A percentile compares a stretch with the other conserved stretches of the same genome.
These are phyloP conservation scores for Bombyx huttoni DNA, from an alignment of 2,888 invertebrate species.

Conservation along the genomic window DNA sequence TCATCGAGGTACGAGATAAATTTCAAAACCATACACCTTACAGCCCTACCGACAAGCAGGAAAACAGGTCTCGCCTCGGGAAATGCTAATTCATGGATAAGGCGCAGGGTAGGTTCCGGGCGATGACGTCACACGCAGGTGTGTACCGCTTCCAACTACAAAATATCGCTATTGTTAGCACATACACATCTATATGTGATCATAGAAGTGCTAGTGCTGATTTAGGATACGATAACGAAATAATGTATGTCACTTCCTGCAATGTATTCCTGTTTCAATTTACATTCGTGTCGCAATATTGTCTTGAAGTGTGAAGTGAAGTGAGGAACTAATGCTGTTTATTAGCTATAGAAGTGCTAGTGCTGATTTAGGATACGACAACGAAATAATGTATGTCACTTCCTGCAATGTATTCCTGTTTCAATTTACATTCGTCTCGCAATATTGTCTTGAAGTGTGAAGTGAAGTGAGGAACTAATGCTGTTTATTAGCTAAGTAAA, in stretches of 20 bases:
- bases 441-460: too few relatives aligned
- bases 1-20: too few relatives aligned
- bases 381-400: not conserved
- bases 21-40: not conserved
- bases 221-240: not conserved
- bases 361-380: not conserved
- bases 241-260: not conserved
- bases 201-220: not conserved
- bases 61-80: conserved; percentile 13
- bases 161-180: not conserved
- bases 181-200: not conserved
- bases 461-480: too few relatives aligned
- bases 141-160: conserved; percentile 4
- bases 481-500: too few relatives aligned
- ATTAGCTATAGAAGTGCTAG: not conserved
- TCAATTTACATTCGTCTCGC: too few relatives aligned
- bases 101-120: conserved; percentile 21
- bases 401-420: not conserved
- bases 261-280: not conserved
- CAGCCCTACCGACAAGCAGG: not conserved
- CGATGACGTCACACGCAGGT: conserved; percentile 18
- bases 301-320: too few relatives aligned
- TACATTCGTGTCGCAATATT: too few relatives aligned
- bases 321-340: too few relatives aligned
- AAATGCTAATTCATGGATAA: conserved; percentile 31